Conservation (phyloP, 1,140 invertebrate species). For the Dolichoris vasculosae region DNA sequence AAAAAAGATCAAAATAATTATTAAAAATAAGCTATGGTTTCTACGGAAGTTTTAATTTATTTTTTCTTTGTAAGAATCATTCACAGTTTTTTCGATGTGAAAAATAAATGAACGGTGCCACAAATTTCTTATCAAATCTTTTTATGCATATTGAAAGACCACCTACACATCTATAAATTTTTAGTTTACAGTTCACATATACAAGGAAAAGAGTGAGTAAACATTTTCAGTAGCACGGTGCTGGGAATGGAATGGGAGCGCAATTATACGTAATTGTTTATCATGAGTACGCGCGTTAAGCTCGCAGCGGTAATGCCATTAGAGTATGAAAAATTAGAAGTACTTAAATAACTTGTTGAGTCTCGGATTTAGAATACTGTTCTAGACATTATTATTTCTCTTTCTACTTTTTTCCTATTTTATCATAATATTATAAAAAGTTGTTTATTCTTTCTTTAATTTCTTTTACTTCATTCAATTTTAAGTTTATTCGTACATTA, state of each 20-base stretch:
- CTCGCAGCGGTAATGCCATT: constrained; percentile 14
- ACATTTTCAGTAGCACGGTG: neutral
- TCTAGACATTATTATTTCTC: neutral
- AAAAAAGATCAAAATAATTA: too few relatives aligned
- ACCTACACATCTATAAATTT: neutral
- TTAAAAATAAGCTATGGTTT: too few relatives aligned
- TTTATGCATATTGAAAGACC: neutral
- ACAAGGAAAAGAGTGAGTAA: constrained; percentile 2
- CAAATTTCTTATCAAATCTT: constrained; percentile 3
- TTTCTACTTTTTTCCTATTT: neutral
- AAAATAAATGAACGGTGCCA: neutral
- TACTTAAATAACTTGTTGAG: constrained; percentile 33
- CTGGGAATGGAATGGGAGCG: constrained; percentile 25
- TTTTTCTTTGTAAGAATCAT: too few relatives aligned
- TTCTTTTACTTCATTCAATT: neutral
- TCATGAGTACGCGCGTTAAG: constrained; percentile 4
- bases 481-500: too few relatives aligned
- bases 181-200: neutral
- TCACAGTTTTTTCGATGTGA: neutral
- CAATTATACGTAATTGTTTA: constrained; percentile 51
- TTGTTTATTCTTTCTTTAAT: neutral
- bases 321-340: constrained; percentile 45
- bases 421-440: neutral
- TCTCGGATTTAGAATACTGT: constrained; percentile 1
- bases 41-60: too few relatives aligned